phyloP scores from a whole-genome alignment of 1,140 invertebrate genomes.

The Mactra quadrangularis region DNA sequence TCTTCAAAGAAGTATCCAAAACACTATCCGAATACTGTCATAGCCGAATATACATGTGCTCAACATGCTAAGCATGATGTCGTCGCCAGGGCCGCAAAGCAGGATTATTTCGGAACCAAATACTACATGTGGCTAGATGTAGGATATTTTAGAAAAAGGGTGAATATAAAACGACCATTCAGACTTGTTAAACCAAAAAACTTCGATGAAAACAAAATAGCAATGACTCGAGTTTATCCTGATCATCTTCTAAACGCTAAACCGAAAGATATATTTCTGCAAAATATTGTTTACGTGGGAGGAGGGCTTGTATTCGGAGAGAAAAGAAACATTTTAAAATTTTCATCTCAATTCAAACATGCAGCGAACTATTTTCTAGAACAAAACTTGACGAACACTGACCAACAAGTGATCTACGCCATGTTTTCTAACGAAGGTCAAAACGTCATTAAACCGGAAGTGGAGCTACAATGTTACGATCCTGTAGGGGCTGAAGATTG shows the following conservation, averaged over 20 bases:
- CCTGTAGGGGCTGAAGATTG: not conserved
- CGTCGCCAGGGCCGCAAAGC: constrained; percentile 49
- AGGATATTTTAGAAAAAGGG: constrained; percentile 71
- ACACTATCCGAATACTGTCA: constrained; percentile 70
- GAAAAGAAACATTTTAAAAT: constrained; percentile 15
- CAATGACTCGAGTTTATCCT: constrained; percentile 57
- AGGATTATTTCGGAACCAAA: constrained; percentile 57
- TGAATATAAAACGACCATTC: constrained; percentile 56
- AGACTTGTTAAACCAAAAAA: constrained; percentile 57
- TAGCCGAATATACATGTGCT: constrained; percentile 69
- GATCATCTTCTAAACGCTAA: constrained; percentile 5
- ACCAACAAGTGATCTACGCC: constrained; percentile 56
- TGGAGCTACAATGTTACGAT: constrained; percentile 11
- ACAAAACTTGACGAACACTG: constrained; percentile 36
- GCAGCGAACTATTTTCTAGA: constrained; percentile 32
- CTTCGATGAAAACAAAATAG: constrained; percentile 64
- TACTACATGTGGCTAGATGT: constrained; percentile 74
- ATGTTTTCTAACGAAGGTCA: constrained; percentile 35
- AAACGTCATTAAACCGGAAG: not conserved
- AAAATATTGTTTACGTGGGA: constrained; percentile 55
- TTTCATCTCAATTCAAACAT: constrained; percentile 4
- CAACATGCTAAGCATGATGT: constrained; percentile 71
- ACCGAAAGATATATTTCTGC: constrained; percentile 53
- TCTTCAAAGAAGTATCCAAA: constrained; percentile 67
- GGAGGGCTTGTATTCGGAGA: constrained; percentile 47